Percentiles rank a stretch among this genome's conserved stretches.
Evolutionary conservation across 2,797 vertebrate genomes (phyloP).

Genomic region (Rhynchonycteris naso): DNA sequence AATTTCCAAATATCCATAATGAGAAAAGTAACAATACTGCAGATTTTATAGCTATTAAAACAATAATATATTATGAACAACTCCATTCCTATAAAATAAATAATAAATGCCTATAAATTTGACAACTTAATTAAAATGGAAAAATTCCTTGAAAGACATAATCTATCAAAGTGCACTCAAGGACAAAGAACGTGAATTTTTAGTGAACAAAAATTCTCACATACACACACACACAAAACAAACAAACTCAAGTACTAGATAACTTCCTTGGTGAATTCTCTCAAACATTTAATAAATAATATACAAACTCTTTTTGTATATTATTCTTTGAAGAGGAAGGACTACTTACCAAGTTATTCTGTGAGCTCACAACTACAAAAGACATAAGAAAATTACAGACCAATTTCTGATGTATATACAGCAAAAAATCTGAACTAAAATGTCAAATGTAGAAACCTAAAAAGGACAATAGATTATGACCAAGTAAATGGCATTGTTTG

Average conservation of each 20-base stretch:
- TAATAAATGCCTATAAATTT: neutral
- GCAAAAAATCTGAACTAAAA: neutral
- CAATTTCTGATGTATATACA: neutral
- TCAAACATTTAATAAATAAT: neutral
- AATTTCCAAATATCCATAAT: neutral
- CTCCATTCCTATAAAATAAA: neutral
- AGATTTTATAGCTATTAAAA: neutral
- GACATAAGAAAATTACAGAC: neutral
- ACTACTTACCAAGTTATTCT: neutral
- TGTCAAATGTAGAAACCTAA: neutral
- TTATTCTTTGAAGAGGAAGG: neutral
- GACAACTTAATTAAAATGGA: slow-evolving; percentile 37
- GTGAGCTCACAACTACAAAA: neutral
- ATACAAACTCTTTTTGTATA: neutral
- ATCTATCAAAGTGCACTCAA: neutral
- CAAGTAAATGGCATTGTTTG: neutral
- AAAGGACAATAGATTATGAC: neutral
- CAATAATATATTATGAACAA: neutral
- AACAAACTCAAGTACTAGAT: neutral
- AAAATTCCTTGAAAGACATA: neutral
- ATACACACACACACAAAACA: neutral
- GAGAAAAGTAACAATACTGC: neutral
- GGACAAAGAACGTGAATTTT: neutral
- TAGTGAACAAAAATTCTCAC: neutral
- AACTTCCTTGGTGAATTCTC: neutral